These are phyloP conservation scores for Prenolepis imparis DNA, from an alignment of 2,888 invertebrate genomes.

Conservation along the genomic window DNA sequence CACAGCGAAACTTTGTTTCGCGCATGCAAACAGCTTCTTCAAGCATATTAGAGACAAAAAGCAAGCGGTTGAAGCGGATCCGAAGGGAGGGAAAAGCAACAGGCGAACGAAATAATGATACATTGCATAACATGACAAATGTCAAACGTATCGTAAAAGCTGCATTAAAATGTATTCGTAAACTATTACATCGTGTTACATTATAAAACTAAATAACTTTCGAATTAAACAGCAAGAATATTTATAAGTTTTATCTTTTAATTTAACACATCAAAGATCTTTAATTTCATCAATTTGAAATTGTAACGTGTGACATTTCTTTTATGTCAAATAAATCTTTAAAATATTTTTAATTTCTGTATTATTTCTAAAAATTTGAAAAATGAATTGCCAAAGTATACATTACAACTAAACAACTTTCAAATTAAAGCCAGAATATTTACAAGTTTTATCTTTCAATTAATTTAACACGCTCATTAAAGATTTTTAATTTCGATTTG, in stretches of 20 bases:
- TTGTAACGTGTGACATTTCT: background rate
- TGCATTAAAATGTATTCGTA: background rate
- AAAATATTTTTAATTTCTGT: background rate
- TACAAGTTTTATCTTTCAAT: background rate
- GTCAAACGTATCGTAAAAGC: background rate
- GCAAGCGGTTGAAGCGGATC: background rate
- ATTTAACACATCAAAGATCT: background rate
- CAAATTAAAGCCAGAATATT: background rate
- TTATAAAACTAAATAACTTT: background rate
- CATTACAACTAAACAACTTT: background rate
- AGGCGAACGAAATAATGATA: background rate
- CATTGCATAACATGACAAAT: background rate
- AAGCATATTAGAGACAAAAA: constrained; percentile 10
- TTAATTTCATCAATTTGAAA: background rate
- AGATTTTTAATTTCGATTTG: background rate
- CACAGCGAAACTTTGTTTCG: background rate
- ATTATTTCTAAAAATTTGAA: background rate
- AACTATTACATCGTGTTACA: background rate
- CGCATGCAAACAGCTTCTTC: background rate
- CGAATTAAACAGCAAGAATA: background rate
- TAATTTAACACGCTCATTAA: background rate
- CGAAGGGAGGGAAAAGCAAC: constrained; percentile 22
- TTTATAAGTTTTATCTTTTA: background rate
- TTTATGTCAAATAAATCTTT: background rate
- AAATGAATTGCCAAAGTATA: background rate